Conservation (phyloP, 1,140 invertebrate genomes). For the Drosophila oshimai region DNA sequence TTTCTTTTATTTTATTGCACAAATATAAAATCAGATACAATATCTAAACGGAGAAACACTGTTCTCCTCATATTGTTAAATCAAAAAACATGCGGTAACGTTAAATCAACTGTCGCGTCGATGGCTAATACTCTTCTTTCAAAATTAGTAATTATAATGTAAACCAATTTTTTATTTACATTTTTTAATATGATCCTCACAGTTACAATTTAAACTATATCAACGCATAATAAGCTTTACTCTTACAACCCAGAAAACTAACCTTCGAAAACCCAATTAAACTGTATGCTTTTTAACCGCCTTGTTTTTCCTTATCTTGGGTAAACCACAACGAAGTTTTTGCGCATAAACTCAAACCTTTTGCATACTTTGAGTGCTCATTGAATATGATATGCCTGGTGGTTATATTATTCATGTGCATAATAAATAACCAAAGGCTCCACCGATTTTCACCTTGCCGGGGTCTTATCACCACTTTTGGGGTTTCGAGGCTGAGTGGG, state of each 20-base stretch:
- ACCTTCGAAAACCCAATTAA: conserved; percentile 1
- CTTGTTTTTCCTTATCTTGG: conserved; percentile 25
- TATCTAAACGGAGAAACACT: too few species aligned
- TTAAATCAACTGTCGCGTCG: too few species aligned
- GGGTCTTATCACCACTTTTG: conserved; percentile 14
- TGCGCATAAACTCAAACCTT: conserved; percentile 2
- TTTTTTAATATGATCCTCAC: background rate
- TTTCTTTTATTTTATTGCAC: too few species aligned
- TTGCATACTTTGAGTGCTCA: background rate
- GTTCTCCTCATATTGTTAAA: too few species aligned
- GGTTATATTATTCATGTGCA: conserved; percentile 36
- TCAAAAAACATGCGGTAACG: too few species aligned
- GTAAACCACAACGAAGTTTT: conserved; percentile 1
- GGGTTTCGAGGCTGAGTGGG: conserved; percentile 1
- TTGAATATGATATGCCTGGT: conserved; percentile 23
- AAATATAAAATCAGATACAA: too few species aligned
- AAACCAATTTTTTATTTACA: too few species aligned
- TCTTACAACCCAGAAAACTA: background rate
- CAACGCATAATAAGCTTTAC: background rate
- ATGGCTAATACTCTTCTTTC: too few species aligned
- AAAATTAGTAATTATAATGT: too few species aligned
- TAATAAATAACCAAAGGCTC: conserved; percentile 12
- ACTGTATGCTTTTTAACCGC: background rate
- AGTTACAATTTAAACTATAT: background rate
- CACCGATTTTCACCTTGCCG: conserved; percentile 14